Percentiles rank a stretch among this genome's conserved stretches.
Evolutionary conservation across 2,888 invertebrate species (phyloP).

Genomic region (Cataglyphis albicans): DNA sequence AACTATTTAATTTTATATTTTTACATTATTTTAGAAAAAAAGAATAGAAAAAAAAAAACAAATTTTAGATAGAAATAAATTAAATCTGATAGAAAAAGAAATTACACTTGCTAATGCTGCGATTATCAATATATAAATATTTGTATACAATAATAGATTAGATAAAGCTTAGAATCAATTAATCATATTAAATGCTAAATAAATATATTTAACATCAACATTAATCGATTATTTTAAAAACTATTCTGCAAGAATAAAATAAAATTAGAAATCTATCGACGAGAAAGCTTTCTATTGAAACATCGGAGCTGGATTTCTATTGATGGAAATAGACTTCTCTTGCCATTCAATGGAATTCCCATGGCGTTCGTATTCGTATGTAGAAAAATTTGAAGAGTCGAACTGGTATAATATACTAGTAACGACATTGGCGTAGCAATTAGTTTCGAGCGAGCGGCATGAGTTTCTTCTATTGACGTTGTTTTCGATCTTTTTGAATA

Average conservation of each 20-base stretch:
- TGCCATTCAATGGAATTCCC: slow-evolving; percentile 33
- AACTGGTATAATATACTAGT: slow-evolving; percentile 44
- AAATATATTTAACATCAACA: not conserved
- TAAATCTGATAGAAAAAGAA: slow-evolving; percentile 21
- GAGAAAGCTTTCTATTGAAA: not conserved
- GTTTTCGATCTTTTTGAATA: not conserved
- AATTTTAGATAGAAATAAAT: slow-evolving; percentile 9
- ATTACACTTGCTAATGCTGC: slow-evolving; percentile 1
- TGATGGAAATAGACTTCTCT: slow-evolving; percentile 20
- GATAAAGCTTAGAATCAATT: slow-evolving; percentile 8
- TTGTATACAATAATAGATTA: slow-evolving; percentile 19
- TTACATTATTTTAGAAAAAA: no score
- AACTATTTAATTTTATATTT: no score
- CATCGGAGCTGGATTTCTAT: not conserved
- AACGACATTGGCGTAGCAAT: slow-evolving; percentile 37
- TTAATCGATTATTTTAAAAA: not conserved
- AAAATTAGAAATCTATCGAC: not conserved
- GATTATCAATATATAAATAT: slow-evolving; percentile 27
- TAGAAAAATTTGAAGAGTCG: slow-evolving; percentile 33
- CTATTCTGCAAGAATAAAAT: not conserved
- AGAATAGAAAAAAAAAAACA: no score
- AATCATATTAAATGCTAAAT: slow-evolving; percentile 3
- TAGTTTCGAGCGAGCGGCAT: not conserved
- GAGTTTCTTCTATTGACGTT: not conserved
- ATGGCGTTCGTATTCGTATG: slow-evolving; percentile 10